Evolutionary conservation across 1,140 invertebrate genomes (phyloP), one percentile per base, ranked within the genome.

Genomic region (Aphidius gifuensis): DNA sequence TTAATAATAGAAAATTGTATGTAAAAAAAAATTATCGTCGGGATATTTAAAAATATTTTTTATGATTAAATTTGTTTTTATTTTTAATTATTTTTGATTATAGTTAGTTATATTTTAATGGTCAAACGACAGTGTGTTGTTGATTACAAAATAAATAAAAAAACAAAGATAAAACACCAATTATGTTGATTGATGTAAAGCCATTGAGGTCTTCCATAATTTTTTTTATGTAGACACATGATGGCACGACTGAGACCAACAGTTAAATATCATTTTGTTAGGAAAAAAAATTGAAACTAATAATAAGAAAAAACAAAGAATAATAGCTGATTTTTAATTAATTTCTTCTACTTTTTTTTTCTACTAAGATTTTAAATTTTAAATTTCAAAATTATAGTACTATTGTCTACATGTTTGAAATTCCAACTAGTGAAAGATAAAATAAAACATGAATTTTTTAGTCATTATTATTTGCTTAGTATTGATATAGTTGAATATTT

Each of bases 131-230:
- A 68, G 65, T 70, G 58, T 68, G 66, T 61, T 72, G 77, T 78
- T 78, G 76, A 79, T 78, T 74, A 75, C 62, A 76, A 73, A 80
- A n/a, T 16, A 55, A 80, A 77, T 77, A 77, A 71, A 74, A 32
- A 81, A 81, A 80, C 11, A 55, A 80, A 77, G 79, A 77, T 71
- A 74, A 32, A 81, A 81, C 80, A 81, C 80, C 80, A 81, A 81
- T 80, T 75, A 79, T 71, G 73, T 80, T 79, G 75, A 79, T 77
- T 79, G 78, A 74, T 77, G 74, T 77, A 54, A 71, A 71, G 66
- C 76, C 74, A 79, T 72, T 21, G 71, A 68, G 71, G 51, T 57
- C 66, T 64, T 68, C 54, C 32, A 66, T 21, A 53, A 45, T 21
- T 46, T 51, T 64, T 57, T 64, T 64, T 56, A 68, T 62, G 66